These are phyloP conservation scores for Serilophus lunatus DNA, from an alignment of 2,113 vertebrate species.

Conservation along the genomic window DNA sequence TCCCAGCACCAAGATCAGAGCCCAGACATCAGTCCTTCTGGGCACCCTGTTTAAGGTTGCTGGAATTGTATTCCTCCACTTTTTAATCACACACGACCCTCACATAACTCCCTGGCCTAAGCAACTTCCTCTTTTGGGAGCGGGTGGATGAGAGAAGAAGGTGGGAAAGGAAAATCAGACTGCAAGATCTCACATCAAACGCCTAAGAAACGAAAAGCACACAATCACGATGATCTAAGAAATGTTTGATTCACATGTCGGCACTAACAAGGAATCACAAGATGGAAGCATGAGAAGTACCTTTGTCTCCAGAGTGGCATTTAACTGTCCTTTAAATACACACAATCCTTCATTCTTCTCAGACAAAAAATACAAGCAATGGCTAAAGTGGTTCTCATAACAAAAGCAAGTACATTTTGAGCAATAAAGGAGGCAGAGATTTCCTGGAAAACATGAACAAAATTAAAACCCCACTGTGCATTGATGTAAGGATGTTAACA, in stretches of 20 bases:
- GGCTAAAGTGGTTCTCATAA: background rate
- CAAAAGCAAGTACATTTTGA: background rate
- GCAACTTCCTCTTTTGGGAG: background rate
- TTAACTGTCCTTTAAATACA: background rate
- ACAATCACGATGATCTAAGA: background rate
- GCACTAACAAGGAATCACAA: background rate
- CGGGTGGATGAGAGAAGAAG: background rate
- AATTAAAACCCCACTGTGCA: background rate
- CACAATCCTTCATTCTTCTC: background rate
- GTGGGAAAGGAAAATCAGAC: background rate
- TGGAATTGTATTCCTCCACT: background rate
- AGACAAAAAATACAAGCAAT: background rate
- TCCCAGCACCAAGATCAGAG: background rate
- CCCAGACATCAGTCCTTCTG: background rate
- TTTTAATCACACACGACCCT: background rate
- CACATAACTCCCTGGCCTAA: rapidly evolving
- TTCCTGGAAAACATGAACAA: background rate
- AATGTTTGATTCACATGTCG: background rate
- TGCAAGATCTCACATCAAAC: background rate
- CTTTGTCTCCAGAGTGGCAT: background rate
- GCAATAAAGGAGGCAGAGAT: background rate
- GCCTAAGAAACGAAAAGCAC: background rate
- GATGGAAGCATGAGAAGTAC: background rate
- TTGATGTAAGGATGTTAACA: background rate
- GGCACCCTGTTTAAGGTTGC: background rate